phyloP scores from a whole-genome alignment of 1,140 invertebrate genomes.

The Leptopilina clavipes region DNA sequence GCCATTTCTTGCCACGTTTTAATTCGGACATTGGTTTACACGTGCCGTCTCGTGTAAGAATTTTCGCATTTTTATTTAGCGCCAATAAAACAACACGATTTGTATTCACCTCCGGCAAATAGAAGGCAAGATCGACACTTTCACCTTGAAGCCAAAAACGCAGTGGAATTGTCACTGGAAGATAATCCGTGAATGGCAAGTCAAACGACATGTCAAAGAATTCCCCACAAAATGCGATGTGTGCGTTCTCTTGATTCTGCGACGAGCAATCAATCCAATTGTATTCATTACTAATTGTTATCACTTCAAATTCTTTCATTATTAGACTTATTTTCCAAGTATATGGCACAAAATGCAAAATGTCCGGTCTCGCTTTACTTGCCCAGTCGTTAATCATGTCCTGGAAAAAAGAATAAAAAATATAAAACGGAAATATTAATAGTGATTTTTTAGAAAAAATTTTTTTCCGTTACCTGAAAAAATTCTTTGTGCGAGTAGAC shows the following conservation, averaged over 20 bases:
- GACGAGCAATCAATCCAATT: conserved; percentile 99
- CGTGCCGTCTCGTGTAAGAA: conserved; percentile 85
- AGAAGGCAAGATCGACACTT: conserved; percentile 91
- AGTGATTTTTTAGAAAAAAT: too few relatives aligned
- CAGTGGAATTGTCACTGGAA: conserved; percentile 89
- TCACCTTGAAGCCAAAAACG: conserved; percentile 97
- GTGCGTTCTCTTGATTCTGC: conserved; percentile 95
- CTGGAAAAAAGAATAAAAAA: conserved; percentile 73
- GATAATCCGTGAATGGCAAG: conserved; percentile 93
- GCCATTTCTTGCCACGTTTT: conserved; percentile 85
- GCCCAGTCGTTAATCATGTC: conserved; percentile 98
- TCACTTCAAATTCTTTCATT: conserved; percentile 96
- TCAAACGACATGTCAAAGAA: conserved; percentile 94
- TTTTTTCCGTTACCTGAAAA: conserved; percentile 89
- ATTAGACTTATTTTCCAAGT: conserved; percentile 95
- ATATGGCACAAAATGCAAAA: conserved; percentile 96
- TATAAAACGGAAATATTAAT: too few relatives aligned
- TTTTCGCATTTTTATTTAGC: conserved; percentile 92
- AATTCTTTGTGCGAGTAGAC: conserved; percentile 97
- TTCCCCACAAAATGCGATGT: conserved; percentile 94
- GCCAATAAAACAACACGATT: conserved; percentile 87
- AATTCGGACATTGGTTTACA: conserved; percentile 76
- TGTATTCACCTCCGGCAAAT: conserved; percentile 93
- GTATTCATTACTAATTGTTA: conserved; percentile 96
- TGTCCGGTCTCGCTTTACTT: conserved; percentile 90